Percentiles rank a stretch among this genome's conserved stretches.
Conservation (phyloP, 2,797 vertebrate genomes). For the Cirrhinus molitorella region DNA sequence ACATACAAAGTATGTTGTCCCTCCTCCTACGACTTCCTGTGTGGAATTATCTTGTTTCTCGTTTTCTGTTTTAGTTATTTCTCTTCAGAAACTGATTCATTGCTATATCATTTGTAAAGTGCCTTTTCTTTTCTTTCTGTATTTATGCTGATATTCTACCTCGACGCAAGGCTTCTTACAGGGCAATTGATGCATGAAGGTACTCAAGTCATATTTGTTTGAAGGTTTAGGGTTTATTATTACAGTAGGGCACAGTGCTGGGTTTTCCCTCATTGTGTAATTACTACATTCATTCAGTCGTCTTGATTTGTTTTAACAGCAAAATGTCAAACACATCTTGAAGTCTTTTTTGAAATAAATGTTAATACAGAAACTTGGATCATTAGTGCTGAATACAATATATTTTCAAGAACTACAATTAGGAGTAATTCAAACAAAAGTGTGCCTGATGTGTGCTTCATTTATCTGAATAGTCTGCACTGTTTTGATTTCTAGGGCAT, state of each 20-base stretch:
- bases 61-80: not conserved
- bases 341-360: slow-evolving; percentile 20
- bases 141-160: slow-evolving; percentile 54
- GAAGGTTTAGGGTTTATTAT: slow-evolving; percentile 69
- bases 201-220: slow-evolving; percentile 70
- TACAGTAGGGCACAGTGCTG: slow-evolving; percentile 66
- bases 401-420: slow-evolving; percentile 10
- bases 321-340: slow-evolving; percentile 51
- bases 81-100: not conserved
- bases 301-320: slow-evolving; percentile 54
- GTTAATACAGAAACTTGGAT: not conserved
- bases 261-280: slow-evolving; percentile 69
- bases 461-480: not conserved
- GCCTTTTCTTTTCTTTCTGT: slow-evolving; percentile 32
- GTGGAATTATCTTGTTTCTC: not conserved
- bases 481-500: not conserved
- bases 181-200: slow-evolving; percentile 70
- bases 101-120: not conserved
- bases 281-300: slow-evolving; percentile 49
- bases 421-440: not conserved
- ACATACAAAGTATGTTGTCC: not conserved
- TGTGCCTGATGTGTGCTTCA: not conserved
- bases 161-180: slow-evolving; percentile 67
- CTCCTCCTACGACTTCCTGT: slow-evolving; percentile 6
- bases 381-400: slow-evolving; percentile 3